Evolutionary conservation across 2,113 vertebrate species (phyloP), one percentile per base, ranked within the genome.

Genomic region (Pogona vitticeps): DNA sequence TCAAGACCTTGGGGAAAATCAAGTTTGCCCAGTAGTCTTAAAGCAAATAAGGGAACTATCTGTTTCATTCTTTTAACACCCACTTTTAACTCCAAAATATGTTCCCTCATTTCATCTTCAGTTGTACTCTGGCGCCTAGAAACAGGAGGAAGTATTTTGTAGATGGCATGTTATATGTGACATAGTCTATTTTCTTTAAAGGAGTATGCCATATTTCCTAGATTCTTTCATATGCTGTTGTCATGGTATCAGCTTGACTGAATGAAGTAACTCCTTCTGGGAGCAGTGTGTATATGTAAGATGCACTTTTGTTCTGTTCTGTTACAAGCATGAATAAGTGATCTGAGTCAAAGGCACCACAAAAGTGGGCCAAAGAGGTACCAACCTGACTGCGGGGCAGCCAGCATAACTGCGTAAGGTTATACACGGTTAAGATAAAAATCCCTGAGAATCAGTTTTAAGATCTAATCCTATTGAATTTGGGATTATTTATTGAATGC

Each of bases 241-340:
- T 71, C 33, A 80, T 61, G 36, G 67, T 42, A 52, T 36, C 76
- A 12, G 61, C 42, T 40, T 52, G 79, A 80, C 15, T 72, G 65
- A 71, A 80, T 80, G 67, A 61, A 72, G 23, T 63, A 78, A 56
- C 17, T 85, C 63, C 36, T 70, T 70, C 56, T 28, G 65, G 63
- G 61, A 77, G 21, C 31, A 21, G 23, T 65, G 42, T 63, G 7
- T 76, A 42, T 73, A 46, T 61, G 9, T 84, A 73, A 28, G 59
- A 31, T 75, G 14, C 38, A 90, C 76, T 61, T 56, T 26, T 0
- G 0, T 20, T 72, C n/a, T 6, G 1, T 2, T 68, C 14, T 70
- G 73, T 46, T 65, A 76, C 7, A 58, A 38, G 8, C 1, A n/a
- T 26, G 26, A 28, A 20, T 89, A 77, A 75, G 82, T 20, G 86